Conservation (phyloP, 2,113 vertebrate species). For the Gymnocephalus cernua region DNA sequence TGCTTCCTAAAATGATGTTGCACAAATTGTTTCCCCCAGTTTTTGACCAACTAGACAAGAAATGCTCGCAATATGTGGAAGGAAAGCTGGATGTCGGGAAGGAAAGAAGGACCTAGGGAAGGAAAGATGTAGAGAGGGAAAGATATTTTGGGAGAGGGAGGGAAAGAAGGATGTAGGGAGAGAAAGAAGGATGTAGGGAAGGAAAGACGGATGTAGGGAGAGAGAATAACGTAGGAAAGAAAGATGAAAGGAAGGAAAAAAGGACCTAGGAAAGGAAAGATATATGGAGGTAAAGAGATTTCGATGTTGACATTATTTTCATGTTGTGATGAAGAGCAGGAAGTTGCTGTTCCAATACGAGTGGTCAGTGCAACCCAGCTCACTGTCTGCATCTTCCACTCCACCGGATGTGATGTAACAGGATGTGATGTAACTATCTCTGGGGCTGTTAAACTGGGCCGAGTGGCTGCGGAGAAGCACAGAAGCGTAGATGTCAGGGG, state of each 20-base stretch:
- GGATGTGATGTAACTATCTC: constrained; percentile 34
- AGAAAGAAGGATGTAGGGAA: background rate
- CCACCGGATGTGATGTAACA: constrained; percentile 43
- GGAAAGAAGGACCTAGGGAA: background rate
- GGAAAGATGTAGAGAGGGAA: background rate
- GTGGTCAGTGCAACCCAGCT: background rate
- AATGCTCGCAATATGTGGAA: background rate
- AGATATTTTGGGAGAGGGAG: background rate
- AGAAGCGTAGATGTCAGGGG: background rate
- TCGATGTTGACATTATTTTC: background rate
- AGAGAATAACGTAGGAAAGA: background rate
- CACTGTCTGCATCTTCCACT: constrained; percentile 4
- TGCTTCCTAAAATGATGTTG: background rate
- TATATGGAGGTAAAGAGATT: background rate
- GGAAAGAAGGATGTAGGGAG: background rate
- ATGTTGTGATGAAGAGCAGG: background rate
- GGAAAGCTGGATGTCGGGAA: background rate
- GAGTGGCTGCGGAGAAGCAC: constrained; percentile 1
- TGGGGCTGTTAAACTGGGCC: background rate
- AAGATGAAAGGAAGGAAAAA: background rate
- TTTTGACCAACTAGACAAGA: background rate
- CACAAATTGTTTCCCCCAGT: background rate
- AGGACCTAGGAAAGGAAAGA: background rate
- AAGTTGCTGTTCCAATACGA: background rate
- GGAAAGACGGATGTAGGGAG: background rate